A percentile compares a stretch with the other conserved stretches of the same genome.
Conservation (phyloP, 2,888 invertebrate species). For the Drosophila differens region DNA sequence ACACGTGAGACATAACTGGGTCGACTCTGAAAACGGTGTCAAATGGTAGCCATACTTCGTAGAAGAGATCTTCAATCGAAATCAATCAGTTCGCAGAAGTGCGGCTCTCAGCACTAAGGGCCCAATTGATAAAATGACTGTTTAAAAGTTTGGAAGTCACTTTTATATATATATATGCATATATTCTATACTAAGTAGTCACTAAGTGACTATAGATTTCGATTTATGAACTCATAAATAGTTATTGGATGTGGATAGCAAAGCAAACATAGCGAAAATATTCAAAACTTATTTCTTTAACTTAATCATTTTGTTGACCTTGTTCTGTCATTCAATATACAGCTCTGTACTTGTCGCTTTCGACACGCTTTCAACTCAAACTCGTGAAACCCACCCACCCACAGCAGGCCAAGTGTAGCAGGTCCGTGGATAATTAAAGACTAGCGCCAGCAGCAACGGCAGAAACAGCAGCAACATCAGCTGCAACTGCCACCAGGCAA, state of each 20-base stretch:
- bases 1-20: constrained; percentile 62
- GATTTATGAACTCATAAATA: neutral
- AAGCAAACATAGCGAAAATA: neutral
- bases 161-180: neutral
- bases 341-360: constrained; percentile 35
- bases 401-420: constrained; percentile 18
- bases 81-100: constrained; percentile 69
- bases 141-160: constrained; percentile 20
- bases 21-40: constrained; percentile 39
- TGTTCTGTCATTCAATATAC: constrained; percentile 32
- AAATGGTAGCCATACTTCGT: constrained; percentile 70
- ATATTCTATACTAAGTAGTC: neutral
- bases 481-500: constrained; percentile 23
- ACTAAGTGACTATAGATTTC: neutral
- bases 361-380: constrained; percentile 43
- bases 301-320: constrained; percentile 23
- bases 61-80: constrained; percentile 56
- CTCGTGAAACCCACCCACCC: constrained; percentile 10
- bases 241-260: neutral
- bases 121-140: constrained; percentile 30
- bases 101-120: constrained; percentile 5
- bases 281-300: neutral
- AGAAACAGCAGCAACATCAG: constrained; percentile 5
- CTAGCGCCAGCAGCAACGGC: constrained; percentile 16
- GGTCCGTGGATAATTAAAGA: constrained; percentile 42